Base-by-base conservation (phyloP, 30 jellyfish, hydroid and myxozoan genomes). In the Cassiopea andromeda region DNA sequence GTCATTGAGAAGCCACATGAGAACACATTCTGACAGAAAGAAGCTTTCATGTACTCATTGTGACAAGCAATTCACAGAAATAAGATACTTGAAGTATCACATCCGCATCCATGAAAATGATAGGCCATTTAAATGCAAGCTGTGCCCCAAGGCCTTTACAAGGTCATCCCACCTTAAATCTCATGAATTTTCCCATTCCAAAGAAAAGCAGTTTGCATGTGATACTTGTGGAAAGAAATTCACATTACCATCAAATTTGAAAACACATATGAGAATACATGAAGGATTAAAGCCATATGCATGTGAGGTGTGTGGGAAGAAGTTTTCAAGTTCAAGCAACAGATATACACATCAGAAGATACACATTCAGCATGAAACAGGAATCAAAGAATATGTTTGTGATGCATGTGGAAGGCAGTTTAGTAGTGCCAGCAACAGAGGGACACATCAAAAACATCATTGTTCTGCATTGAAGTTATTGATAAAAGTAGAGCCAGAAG, bases 341-440 rank as follows among this genome's bases (percentile, higher is more conserved):
- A 88, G 94, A 3, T 78, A 87, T 78, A 87, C 94, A 58, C 94
- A 87, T 72, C 90, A 87, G 78, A 87, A 87, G 82, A 87, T 87
- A 16, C 94, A 87, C 85, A 83, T 77, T 58, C 94, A 87, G 54
- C 89, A 78, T 44, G 94, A 69, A 50, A 68, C 94, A 14, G 94
- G 94, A 1, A 73, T 77, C 54, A 87, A 69, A 71, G 94, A 87
- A 67, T 87, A 60, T 76, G 85, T 77, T 1, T 87, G 94, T 66
- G 88, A 87, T 18, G 86, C 87, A 17, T 87, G 94, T 74, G 90
- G 87, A 43, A 77, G 75, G 48, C 80, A 50, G 75, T 87, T 87
- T 58, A 87, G 94, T 84, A 77, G 94, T 70, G 85, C 85, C 19
- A 87, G 94, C 57, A 87, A 87, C 64, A 81, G 67, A 44, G 90